phyloP scores from a whole-genome alignment of 2,797 vertebrate species.

The Notolabrus celidotus region DNA sequence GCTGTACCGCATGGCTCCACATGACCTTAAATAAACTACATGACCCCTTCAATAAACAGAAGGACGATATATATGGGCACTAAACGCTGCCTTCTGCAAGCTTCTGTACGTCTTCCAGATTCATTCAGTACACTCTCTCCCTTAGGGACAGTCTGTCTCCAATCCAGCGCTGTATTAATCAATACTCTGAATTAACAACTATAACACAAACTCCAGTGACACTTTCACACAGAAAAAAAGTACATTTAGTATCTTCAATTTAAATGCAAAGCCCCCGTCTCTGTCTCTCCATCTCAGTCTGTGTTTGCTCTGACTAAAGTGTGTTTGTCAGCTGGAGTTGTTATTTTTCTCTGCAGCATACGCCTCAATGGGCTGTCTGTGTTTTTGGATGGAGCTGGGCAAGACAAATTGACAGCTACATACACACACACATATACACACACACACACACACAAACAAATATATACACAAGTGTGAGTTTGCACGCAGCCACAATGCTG shows the following conservation, averaged over 20 bases:
- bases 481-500: slow-evolving; percentile 17
- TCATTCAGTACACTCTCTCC: slow-evolving; percentile 37
- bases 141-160: slow-evolving; percentile 48
- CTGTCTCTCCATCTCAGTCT: slow-evolving; percentile 49
- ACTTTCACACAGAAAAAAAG: slow-evolving; percentile 53
- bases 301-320: slow-evolving; percentile 79
- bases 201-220: slow-evolving; percentile 50
- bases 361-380: slow-evolving; percentile 81
- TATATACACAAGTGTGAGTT: slow-evolving; percentile 16
- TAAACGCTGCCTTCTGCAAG: slow-evolving; percentile 46
- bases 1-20: slow-evolving; percentile 10
- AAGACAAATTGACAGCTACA: slow-evolving; percentile 81
- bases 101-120: slow-evolving; percentile 42
- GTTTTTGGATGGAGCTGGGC: slow-evolving; percentile 76
- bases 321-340: slow-evolving; percentile 81
- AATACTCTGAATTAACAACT: slow-evolving; percentile 60
- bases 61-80: slow-evolving; percentile 40
- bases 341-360: slow-evolving; percentile 81
- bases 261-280: slow-evolving; percentile 69
- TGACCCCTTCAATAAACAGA: slow-evolving; percentile 39
- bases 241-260: slow-evolving; percentile 59
- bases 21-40: slow-evolving; percentile 28
- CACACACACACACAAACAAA: slow-evolving; percentile 21
- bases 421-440: slow-evolving; percentile 17
- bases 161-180: slow-evolving; percentile 56